A percentile compares a stretch with the other conserved stretches of the same genome.
Conservation (phyloP, 2,888 invertebrate species). For the Strigamia crassipes region DNA sequence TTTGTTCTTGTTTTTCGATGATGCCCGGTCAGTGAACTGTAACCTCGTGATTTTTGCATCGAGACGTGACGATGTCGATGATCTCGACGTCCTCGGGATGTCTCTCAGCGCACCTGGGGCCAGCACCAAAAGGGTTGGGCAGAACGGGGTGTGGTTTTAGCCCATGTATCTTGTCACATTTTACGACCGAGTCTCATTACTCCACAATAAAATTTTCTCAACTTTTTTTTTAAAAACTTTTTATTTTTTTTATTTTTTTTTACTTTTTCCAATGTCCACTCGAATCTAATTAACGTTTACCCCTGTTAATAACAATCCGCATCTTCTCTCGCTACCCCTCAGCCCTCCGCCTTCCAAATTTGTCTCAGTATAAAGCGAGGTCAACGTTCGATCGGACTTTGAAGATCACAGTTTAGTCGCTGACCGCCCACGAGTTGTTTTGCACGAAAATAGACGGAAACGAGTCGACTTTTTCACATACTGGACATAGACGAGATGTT, state of each 20-base stretch:
- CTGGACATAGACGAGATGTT: no score
- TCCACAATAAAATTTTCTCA: background rate
- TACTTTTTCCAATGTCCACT: background rate
- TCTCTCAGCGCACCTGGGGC: constrained; percentile 7
- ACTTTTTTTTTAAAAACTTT: background rate
- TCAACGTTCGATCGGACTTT: constrained; percentile 17
- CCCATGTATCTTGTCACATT: constrained; percentile 19
- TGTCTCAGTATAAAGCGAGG: background rate
- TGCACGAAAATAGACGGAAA: background rate
- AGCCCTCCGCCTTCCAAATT: background rate
- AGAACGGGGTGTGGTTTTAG: background rate
- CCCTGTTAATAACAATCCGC: constrained; percentile 6
- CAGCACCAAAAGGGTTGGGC: constrained; percentile 4
- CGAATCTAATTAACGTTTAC: constrained; percentile 1
- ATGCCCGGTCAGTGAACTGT: constrained; percentile 7
- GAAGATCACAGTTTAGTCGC: background rate
- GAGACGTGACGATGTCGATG: background rate
- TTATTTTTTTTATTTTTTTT: background rate
- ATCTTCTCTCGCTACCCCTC: background rate
- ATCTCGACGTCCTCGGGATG: constrained; percentile 25
- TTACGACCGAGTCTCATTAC: constrained; percentile 21
- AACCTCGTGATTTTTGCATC: background rate
- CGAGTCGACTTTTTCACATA: no score
- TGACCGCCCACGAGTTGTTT: background rate
- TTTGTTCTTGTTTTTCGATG: background rate